phyloP scores from a whole-genome alignment of 64 coral and sea anemone species.

The Astreopora myriophthalma region DNA sequence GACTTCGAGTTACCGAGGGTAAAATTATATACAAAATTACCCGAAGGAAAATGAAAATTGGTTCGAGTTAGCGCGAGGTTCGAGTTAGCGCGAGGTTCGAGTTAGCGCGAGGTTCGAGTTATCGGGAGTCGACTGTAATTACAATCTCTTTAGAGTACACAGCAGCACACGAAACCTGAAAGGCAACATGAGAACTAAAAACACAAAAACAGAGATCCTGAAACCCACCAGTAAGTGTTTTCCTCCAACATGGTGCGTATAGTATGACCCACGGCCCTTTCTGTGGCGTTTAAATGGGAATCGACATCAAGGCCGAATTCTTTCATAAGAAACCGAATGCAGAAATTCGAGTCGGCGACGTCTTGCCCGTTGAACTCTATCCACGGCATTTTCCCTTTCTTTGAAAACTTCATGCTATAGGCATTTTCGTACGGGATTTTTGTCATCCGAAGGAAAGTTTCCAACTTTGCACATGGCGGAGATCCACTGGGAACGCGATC shows the following conservation, averaged over 20 bases:
- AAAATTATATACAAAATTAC: no score
- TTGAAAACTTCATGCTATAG: conserved; percentile 26
- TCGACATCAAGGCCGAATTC: conserved; percentile 66
- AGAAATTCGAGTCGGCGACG: conserved; percentile 65
- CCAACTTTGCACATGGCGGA: conserved; percentile 50
- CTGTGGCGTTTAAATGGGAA: conserved; percentile 14
- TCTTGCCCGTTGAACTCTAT: conserved; percentile 54
- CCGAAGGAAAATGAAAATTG: no score
- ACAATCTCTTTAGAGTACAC: no score
- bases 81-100: no score
- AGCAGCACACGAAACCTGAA: background rate
- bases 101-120: no score
- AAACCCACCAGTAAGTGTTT: conserved; percentile 65
- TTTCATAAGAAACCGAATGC: conserved; percentile 42
- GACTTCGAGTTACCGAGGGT: no score
- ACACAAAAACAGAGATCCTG: background rate
- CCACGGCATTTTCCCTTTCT: conserved; percentile 72
- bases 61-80: no score
- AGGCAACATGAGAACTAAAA: background rate
- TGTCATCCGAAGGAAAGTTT: conserved; percentile 67
- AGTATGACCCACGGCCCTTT: conserved; percentile 41
- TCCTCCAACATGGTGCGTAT: conserved; percentile 63
- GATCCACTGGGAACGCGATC: background rate
- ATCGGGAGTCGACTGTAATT: no score
- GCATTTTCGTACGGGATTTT: conserved; percentile 60